A percentile compares a stretch with the other conserved stretches of the same genome.
Evolutionary conservation across 23 tunicate species (phyloP).

Genomic region (Styela clava): DNA sequence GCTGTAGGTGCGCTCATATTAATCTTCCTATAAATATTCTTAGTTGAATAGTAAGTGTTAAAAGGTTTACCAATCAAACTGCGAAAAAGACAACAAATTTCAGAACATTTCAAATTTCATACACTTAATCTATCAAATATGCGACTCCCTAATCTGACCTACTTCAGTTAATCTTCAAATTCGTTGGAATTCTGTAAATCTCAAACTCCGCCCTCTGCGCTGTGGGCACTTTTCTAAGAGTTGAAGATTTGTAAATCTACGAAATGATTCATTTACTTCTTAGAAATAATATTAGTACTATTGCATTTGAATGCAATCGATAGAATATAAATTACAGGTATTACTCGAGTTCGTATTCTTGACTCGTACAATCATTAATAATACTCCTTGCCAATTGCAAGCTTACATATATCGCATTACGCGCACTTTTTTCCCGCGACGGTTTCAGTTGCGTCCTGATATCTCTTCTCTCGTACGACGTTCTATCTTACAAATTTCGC

Average conservation of each 20-base stretch:
- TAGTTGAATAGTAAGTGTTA: too few species aligned
- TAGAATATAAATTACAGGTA: too few species aligned
- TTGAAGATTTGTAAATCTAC: too few species aligned
- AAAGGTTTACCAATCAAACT: neutral
- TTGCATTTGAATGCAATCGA: too few species aligned
- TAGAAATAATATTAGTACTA: too few species aligned
- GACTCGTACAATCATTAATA: neutral
- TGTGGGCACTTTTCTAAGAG: too few species aligned
- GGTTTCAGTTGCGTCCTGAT: neutral
- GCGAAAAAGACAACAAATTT: neutral
- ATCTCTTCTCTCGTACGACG: neutral
- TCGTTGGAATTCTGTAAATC: too few species aligned
- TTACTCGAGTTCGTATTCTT: too few species aligned
- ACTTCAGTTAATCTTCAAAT: neutral
- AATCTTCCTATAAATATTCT: neutral
- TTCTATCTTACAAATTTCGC: neutral
- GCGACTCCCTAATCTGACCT: neutral
- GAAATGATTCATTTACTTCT: too few species aligned
- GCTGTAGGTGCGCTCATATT: slow-evolving; percentile 60
- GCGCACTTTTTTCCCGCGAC: neutral
- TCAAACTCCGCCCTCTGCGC: too few species aligned
- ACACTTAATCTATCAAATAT: neutral
- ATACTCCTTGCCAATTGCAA: neutral
- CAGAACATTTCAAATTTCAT: too few species aligned
- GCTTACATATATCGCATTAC: neutral